Percentiles rank a stretch among this genome's conserved stretches.
phyloP scores from a whole-genome alignment of 2,888 invertebrate species.

The Catocala nupta region DNA sequence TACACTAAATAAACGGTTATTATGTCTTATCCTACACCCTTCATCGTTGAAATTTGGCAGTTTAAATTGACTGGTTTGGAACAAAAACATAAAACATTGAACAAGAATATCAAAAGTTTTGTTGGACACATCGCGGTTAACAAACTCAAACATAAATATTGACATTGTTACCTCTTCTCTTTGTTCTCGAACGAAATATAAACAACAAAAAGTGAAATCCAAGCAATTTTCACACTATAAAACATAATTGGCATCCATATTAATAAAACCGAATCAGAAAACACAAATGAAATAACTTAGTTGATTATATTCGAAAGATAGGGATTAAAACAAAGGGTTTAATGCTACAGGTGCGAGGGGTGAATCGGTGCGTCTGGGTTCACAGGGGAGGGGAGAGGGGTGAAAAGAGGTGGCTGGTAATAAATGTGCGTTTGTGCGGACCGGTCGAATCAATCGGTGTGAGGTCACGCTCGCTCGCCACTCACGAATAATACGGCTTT shows the following conservation, averaged over 20 bases:
- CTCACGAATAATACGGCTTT: constrained; percentile 7
- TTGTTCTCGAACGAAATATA: not conserved
- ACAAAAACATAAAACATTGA: not conserved
- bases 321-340: constrained; percentile 42
- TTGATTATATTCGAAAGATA: constrained; percentile 37
- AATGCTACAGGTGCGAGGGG: constrained; percentile 45
- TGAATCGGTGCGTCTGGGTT: not conserved
- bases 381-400: not conserved
- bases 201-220: not conserved
- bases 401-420: not conserved
- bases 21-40: no score
- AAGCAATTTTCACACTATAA: constrained; percentile 14
- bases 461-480: constrained; percentile 20
- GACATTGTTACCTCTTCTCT: no score
- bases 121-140: no score
- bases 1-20: no score
- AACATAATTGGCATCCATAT: constrained; percentile 18
- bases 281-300: constrained; percentile 29
- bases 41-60: no score
- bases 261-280: constrained; percentile 25
- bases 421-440: constrained; percentile 32
- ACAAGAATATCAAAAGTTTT: no score
- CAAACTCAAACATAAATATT: no score
- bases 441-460: constrained; percentile 41
- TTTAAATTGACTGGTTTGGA: not conserved